Base-by-base conservation (phyloP, 2,888 invertebrate genomes). In the Heliconius hortense region DNA sequence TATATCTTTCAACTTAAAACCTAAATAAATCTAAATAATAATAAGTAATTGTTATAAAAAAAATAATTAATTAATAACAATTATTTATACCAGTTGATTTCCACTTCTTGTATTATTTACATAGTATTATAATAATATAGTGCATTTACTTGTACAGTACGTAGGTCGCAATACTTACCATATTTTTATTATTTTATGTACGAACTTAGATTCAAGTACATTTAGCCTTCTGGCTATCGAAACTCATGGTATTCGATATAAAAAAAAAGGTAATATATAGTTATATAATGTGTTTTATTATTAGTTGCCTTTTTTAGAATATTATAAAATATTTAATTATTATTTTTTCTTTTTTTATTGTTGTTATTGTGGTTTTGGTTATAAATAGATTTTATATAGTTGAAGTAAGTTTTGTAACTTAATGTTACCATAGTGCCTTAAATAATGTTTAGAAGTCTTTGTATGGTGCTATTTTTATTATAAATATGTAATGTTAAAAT, bases 351-450 rank as follows among this genome's bases (percentile, higher is more conserved):
- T 21, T 63, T 63, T 21, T 63, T 18, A 64, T 63, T 63, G n/a
- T 64, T 35, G 13, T n/a, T 64, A 35, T 35, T 64, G 31, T 64
- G 35, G 64, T 64, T 64, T n/a, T 35, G 64, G 64, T 64, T 64
- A 31, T 8, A 21, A n/a, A 35, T 35, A 35, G 35, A 35, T 11
- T 64, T 35, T 64, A 35, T 64, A 21, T 63, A 63, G n/a, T 53
- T 2, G n/a, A 56, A 56, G 21, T 56, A 56, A n/a, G 56, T n/a
- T 56, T 56, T n/a, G 21, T 56, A 56, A 60, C 4, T 4, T 11
- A 43, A 66, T 43, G 39, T 66, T 66, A 39, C n/a, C 64, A 39
- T 43, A 66, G 39, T 39, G 39, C 24, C 66, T 66, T 43, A 26
- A 31, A 31, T 10, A 13, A 21, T 18, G 18, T 62, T 7, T 24